These are phyloP conservation scores for Pseudochaenichthys georgianus DNA, from an alignment of 2,797 vertebrate species.

Conservation along the genomic window DNA sequence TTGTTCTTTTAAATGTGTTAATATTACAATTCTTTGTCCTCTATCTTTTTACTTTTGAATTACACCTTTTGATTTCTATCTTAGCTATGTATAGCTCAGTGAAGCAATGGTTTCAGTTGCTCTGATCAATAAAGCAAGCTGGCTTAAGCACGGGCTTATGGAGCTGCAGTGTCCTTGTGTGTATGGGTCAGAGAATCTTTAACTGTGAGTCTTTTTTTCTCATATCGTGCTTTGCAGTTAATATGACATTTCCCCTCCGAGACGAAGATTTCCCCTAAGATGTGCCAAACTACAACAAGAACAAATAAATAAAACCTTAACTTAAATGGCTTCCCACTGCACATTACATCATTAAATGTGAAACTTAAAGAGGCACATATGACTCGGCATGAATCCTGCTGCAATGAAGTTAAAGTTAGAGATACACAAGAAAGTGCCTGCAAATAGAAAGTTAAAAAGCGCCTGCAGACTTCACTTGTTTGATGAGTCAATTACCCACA, in stretches of 20 bases:
- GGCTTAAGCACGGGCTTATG: slow-evolving; percentile 45
- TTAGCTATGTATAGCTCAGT: slow-evolving; percentile 40
- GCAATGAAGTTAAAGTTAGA: slow-evolving; percentile 23
- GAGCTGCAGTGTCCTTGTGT: slow-evolving; percentile 62
- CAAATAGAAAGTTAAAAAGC: slow-evolving; percentile 38
- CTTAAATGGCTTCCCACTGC: not conserved
- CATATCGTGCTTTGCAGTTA: not conserved
- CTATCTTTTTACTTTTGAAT: slow-evolving; percentile 38
- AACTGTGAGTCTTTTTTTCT: slow-evolving; percentile 2
- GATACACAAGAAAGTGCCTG: slow-evolving; percentile 25
- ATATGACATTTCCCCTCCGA: not conserved
- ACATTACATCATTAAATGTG: slow-evolving; percentile 9
- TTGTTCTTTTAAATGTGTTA: slow-evolving; percentile 27
- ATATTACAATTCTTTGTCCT: slow-evolving; percentile 47
- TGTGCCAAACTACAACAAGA: not conserved
- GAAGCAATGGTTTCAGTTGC: slow-evolving; percentile 48
- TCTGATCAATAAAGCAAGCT: slow-evolving; percentile 67
- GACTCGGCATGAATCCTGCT: slow-evolving; percentile 10
- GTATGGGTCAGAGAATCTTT: slow-evolving; percentile 38
- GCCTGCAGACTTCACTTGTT: slow-evolving; percentile 57
- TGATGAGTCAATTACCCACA: slow-evolving; percentile 67
- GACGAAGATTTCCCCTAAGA: not conserved
- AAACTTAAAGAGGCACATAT: slow-evolving; percentile 18
- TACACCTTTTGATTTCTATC: slow-evolving; percentile 32
- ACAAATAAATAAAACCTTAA: slow-evolving; percentile 1